phyloP scores from a whole-genome alignment of 1,140 invertebrate species.

The Orussus abietinus region DNA sequence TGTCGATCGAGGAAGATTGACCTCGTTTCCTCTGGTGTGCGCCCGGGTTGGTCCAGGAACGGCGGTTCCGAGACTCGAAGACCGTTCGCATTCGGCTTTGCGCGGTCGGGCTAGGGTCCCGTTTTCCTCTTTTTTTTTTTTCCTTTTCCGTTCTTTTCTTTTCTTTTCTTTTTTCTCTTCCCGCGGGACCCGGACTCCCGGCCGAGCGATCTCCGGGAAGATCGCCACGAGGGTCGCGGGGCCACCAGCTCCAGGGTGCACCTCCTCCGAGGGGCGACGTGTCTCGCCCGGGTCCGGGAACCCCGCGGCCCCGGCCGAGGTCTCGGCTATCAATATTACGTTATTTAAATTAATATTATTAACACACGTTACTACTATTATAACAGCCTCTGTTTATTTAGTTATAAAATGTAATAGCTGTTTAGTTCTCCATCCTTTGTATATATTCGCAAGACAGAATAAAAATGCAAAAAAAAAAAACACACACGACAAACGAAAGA shows the following conservation, averaged over 20 bases:
- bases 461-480: slow-evolving; percentile 34
- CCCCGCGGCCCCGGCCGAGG: slow-evolving; percentile 3
- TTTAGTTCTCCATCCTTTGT: slow-evolving; percentile 51
- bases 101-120: no score
- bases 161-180: no score
- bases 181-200: neutral
- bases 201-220: slow-evolving; percentile 1
- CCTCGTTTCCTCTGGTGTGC: no score
- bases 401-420: slow-evolving; percentile 49
- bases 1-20: no score
- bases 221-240: slow-evolving; percentile 3
- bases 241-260: slow-evolving; percentile 10
- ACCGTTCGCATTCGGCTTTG: no score
- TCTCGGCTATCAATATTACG: slow-evolving; percentile 44
- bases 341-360: slow-evolving; percentile 54
- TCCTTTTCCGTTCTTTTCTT: no score
- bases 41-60: no score
- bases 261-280: slow-evolving; percentile 4
- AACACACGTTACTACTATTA: slow-evolving; percentile 48
- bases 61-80: no score
- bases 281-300: slow-evolving; percentile 3
- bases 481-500: no score
- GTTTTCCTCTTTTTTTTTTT: no score
- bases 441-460: slow-evolving; percentile 53
- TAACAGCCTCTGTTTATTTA: slow-evolving; percentile 52